A percentile compares a stretch with the other conserved stretches of the same genome.
phyloP scores from a whole-genome alignment of 2,113 vertebrate genomes.

The Caranx ignobilis region DNA sequence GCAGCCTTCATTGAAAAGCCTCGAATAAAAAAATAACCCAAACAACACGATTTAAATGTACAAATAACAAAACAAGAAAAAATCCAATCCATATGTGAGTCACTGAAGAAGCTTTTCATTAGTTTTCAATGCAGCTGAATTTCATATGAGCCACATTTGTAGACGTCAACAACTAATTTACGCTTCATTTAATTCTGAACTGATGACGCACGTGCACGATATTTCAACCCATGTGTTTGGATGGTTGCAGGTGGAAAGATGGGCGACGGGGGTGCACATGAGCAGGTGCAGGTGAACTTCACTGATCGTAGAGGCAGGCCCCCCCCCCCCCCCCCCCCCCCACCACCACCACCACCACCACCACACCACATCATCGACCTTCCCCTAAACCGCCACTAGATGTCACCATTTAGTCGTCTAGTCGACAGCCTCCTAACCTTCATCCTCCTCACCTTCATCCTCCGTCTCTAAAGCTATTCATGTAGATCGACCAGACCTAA shows the following conservation, averaged over 20 bases:
- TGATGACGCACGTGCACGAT: neutral
- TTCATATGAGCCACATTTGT: no score
- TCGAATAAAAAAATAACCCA: no score
- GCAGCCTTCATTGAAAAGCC: no score
- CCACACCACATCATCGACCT: neutral
- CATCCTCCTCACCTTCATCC: constrained; percentile 21
- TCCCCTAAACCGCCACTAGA: constrained; percentile 66
- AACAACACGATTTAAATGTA: no score
- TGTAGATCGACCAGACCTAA: constrained; percentile 1
- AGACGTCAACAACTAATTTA: no score
- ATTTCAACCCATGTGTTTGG: neutral
- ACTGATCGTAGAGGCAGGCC: neutral
- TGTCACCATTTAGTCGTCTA: constrained; percentile 67
- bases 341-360: no score
- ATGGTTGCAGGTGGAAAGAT: neutral
- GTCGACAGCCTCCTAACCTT: neutral
- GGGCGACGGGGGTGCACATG: neutral
- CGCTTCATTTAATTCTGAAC: neutral
- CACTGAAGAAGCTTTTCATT: no score
- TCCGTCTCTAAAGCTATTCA: constrained; percentile 12
- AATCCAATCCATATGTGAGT: no score
- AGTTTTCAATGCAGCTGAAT: no score
- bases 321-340: no score
- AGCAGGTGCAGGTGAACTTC: neutral
- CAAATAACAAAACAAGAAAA: no score